Evolutionary conservation across 1,140 invertebrate species (phyloP).

Genomic region (Pogonus chalceus): DNA sequence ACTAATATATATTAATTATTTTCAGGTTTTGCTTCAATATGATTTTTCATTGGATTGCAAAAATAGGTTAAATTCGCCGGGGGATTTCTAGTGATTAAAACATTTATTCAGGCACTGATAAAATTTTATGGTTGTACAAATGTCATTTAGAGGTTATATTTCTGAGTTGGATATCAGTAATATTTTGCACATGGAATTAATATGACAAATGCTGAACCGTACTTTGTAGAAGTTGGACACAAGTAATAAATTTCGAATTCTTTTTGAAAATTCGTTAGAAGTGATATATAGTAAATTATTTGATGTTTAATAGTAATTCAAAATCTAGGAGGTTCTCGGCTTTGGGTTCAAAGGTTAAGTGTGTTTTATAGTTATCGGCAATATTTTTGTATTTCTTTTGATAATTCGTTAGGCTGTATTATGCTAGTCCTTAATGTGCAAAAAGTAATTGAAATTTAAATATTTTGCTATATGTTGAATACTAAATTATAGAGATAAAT

Average conservation of each 20-base stretch:
- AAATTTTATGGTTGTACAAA: neutral
- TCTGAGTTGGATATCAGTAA: neutral
- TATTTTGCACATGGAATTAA: neutral
- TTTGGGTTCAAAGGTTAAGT: neutral
- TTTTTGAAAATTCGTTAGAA: neutral
- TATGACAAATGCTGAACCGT: neutral
- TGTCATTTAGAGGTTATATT: neutral
- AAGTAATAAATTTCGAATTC: neutral
- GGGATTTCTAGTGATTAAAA: neutral
- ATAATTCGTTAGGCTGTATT: neutral
- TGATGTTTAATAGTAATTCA: neutral
- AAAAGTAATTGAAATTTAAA: neutral
- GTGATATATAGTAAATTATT: neutral
- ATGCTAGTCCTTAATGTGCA: neutral
- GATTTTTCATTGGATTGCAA: neutral
- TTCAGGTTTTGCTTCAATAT: neutral
- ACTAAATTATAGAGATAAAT: neutral
- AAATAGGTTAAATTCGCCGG: neutral
- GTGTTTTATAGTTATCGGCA: neutral
- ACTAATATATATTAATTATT: neutral
- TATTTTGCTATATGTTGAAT: neutral
- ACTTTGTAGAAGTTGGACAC: neutral
- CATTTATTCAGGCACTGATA: neutral
- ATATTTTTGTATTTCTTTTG: neutral
- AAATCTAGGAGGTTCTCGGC: neutral